Percentiles rank a stretch among this genome's conserved stretches.
phyloP scores from a whole-genome alignment of 2,888 invertebrate species.

The Carabus problematicus region DNA sequence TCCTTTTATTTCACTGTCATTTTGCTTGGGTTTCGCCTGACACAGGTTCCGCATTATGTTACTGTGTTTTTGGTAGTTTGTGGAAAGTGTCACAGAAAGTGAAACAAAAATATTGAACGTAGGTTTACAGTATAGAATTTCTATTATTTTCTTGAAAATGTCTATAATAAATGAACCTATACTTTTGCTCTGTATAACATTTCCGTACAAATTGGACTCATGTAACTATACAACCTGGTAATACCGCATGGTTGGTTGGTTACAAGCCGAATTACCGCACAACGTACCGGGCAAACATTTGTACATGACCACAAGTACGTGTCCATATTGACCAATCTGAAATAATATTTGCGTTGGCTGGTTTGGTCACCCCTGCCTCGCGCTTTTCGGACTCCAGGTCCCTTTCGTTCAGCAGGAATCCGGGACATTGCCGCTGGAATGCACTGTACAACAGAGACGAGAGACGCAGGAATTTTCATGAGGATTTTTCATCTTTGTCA shows the following conservation, averaged over 20 bases:
- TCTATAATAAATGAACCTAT: background rate
- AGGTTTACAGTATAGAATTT: too few relatives aligned
- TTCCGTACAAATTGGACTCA: too few relatives aligned
- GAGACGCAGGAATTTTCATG: constrained; percentile 45
- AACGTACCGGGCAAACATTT: too few relatives aligned
- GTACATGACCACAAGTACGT: background rate
- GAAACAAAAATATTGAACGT: too few relatives aligned
- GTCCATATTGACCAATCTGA: constrained; percentile 15
- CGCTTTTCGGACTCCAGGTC: background rate
- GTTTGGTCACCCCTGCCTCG: constrained; percentile 5
- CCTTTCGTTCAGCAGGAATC: background rate
- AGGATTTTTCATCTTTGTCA: constrained; percentile 44
- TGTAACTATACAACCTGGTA: too few relatives aligned
- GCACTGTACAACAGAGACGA: constrained; percentile 25
- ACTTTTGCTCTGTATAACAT: background rate
- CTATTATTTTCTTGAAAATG: too few relatives aligned
- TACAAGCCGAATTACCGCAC: background rate
- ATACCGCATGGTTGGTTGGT: too few relatives aligned
- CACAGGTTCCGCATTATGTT: too few relatives aligned
- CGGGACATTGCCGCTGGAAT: constrained; percentile 3
- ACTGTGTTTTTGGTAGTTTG: too few relatives aligned
- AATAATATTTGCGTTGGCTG: constrained; percentile 18
- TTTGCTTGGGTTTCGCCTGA: too few relatives aligned
- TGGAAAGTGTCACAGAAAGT: too few relatives aligned
- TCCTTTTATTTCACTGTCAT: too few relatives aligned